Base-by-base conservation (phyloP, 2,113 vertebrate species). In the Pachycephala philippinensis region DNA sequence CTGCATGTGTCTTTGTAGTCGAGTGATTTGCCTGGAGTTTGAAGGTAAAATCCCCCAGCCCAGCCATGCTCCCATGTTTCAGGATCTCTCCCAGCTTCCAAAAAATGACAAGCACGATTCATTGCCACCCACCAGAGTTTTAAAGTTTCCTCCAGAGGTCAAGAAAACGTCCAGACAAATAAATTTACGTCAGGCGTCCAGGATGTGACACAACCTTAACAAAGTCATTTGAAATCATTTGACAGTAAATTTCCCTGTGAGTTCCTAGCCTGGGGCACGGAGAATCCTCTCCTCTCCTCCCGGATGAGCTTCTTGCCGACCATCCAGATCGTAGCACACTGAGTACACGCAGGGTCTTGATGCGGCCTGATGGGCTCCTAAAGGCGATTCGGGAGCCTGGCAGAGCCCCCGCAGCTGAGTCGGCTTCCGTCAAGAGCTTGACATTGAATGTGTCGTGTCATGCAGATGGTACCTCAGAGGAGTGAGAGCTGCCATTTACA, bases 401-500 rank as follows among this genome's bases (percentile, higher is more conserved):
- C 91, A 61, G 52, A 87, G 87, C 16, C 97, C 97, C 91, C 75
- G 95, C 95, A 96, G 98, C 97, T 96, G 91, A 98, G 97, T 96
- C 87, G 96, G 97, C 98, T 98, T 96, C 98, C 98, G 97, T 99
- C 98, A 99, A 98, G 96, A 96, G 95, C 97, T 97, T 98, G 97
- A 97, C 98, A 95, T 98, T 96, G 97, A 99, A 98, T 98, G 97
- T 98, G 93, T 96, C 90, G 84, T 98, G 98, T 98, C 98, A 98
- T 97, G 97, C 97, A 97, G 97, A 97, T 97, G 97, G 97, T 94
- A 89, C 97, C 96, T 97, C 94, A 75, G 90, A 93, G 80, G 97
- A 99, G 97, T 98, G 98, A 98, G 98, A 98, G 97, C 98, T 98
- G 98, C 98, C 98, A 98, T 98, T 98, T 98, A 98, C 98, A 98